phyloP scores from a whole-genome alignment of 2,797 vertebrate genomes.

The Karalla daura region DNA sequence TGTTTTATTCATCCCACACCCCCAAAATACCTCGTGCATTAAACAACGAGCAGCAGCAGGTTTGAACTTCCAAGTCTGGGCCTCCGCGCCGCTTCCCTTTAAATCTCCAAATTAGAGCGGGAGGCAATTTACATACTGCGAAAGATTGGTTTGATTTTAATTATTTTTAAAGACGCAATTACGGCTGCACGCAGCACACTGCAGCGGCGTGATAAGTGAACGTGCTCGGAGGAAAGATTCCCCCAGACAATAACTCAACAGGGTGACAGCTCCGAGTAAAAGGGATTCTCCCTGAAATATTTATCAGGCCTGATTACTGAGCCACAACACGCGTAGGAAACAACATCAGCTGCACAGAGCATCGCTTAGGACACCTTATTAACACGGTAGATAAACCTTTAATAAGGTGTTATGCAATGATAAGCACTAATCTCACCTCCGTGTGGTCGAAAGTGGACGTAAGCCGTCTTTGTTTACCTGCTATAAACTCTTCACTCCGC shows the following conservation, averaged over 20 bases:
- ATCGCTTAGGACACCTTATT: background rate
- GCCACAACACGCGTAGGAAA: background rate
- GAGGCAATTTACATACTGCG: conserved; percentile 43
- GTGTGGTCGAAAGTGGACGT: background rate
- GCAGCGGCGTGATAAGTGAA: conserved; percentile 27
- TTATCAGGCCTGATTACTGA: conserved; percentile 21
- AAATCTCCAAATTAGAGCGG: conserved; percentile 49
- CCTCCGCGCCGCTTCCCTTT: conserved; percentile 36
- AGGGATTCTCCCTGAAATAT: conserved; percentile 18
- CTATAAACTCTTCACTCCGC: no score
- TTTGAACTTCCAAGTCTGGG: conserved; percentile 33
- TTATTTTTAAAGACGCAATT: conserved; percentile 30
- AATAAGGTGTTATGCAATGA: background rate
- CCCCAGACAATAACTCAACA: conserved; percentile 19
- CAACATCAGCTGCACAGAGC: background rate
- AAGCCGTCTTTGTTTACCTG: no score
- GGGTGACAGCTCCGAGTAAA: conserved; percentile 25
- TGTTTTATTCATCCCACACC: conserved; percentile 79
- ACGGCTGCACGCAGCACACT: conserved; percentile 13
- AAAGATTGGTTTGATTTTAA: conserved; percentile 33
- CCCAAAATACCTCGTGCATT: conserved; percentile 72
- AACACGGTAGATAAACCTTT: background rate
- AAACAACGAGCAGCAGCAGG: conserved; percentile 61
- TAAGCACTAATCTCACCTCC: background rate
- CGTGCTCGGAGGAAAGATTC: conserved; percentile 30